Evolutionary conservation across 2,888 invertebrate genomes (phyloP), one percentile per base, ranked within the genome.

Genomic region (Pheosia tremula): DNA sequence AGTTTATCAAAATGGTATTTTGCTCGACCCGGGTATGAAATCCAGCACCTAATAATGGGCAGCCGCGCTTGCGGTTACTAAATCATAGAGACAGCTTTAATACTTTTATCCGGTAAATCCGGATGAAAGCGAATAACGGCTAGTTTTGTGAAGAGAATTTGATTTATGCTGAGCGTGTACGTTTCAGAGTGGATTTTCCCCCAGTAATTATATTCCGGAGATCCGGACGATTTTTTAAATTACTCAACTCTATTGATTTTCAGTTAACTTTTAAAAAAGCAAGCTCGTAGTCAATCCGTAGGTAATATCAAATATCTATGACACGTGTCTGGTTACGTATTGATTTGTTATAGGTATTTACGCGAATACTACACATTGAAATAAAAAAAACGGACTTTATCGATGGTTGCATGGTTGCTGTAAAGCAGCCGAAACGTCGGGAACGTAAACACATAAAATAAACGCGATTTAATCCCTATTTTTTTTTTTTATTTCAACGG

Each of bases 61-160:
- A 43, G 10, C 43, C 43, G 2, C 9, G 43, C 9, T 9, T 10
- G 10, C 45, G 9, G n/a, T n/a, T 5, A 47, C 6, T n/a, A 11
- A 9, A 47, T 5, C 47, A 47, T n/a, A 47, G n/a, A 47, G n/a
- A 3, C 47, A 47, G 47, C 1, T 47, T 47, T 47, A 47, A 47
- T 47, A 47, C 47, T 47, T 47, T 47, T 47, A 52, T 52, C 52
- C 52, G 52, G 52, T 24, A 3, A 52, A 50, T 24, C 24, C 13
- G 24, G 50, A 24, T 50, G 24, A 50, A 50, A 8, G 24, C 7
- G 50, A 50, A 50, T 24, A 50, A 50, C 24, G 7, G 50, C 50
- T 50, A 50, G 50, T 50, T 50, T 50, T 50, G 50, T 24, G 50
- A 50, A 24, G 50, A 24, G 50, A 24, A 50, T 50, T 24, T 50